Evolutionary conservation across 2,797 vertebrate species (phyloP), one percentile per base, ranked within the genome.

Genomic region (Phoebastria nigripes): DNA sequence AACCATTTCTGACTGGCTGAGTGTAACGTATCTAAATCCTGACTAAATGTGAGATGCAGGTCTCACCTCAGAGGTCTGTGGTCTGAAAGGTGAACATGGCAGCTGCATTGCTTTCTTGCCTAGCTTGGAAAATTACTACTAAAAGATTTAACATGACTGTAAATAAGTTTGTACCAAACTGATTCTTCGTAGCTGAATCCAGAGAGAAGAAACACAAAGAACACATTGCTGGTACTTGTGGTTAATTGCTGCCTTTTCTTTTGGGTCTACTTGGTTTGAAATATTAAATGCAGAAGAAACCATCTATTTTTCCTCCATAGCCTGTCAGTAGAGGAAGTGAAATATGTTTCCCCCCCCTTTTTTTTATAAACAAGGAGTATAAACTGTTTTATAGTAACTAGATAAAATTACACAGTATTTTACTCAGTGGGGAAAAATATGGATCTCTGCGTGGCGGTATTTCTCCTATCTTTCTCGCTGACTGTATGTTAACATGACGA

Each of bases 181-280:
- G 44, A 51, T 25, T 89, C 85, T 59, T 84, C 8, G 7, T 11
- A 80, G 51, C 12, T 8, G 55, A 44, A 72, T 47, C 56, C 8
- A 0, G 66, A 93, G 47, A 85, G 84, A 69, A 73, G 73, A 76
- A 79, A 78, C 18, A 56, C 71, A 69, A 61, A n/a, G n/a, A 90
- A 73, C 66, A 56, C 8, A 12, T 44, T 87, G 88, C 95, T 87
- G 90, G 79, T 88, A 62, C 94, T 97, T 87, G 89, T 95, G 94
- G 96, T 95, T 97, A 96, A 98, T 97, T 97, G 96, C 96, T 97
- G 91, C 94, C 94, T 94, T 95, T 88, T 92, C 84, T 93, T 89
- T 54, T 87, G 91, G 78, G 85, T 92, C 89, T 90, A 66, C 91
- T 97, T 90, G 92, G 39, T 93, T 96, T 97, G 95, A 96, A 91